A percentile compares a stretch with the other conserved stretches of the same genome.
These are phyloP conservation scores for Phataginus tetradactyla DNA, from an alignment of 2,797 vertebrate genomes.

Conservation along the genomic window DNA sequence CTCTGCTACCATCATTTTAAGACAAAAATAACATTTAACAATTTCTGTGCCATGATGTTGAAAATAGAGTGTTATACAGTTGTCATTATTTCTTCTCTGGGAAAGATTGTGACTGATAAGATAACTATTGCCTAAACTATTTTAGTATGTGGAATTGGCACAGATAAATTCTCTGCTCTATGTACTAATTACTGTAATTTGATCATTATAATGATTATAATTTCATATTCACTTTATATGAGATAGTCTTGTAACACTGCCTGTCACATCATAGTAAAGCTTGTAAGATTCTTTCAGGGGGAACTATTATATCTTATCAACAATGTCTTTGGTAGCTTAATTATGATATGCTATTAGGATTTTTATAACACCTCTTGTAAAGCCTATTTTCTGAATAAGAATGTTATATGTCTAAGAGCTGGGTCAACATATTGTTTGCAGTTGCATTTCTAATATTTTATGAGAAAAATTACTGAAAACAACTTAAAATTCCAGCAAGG, in stretches of 20 bases:
- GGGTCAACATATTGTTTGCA: slow-evolving; percentile 44
- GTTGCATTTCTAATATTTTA: slow-evolving; percentile 52
- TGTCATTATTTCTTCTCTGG: slow-evolving; percentile 75
- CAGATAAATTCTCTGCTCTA: slow-evolving; percentile 75
- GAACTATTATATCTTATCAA: slow-evolving; percentile 75
- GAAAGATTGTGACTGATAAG: slow-evolving; percentile 77
- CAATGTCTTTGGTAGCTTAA: slow-evolving; percentile 74
- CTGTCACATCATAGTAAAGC: slow-evolving; percentile 75
- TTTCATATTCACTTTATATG: slow-evolving; percentile 81
- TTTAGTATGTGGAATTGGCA: slow-evolving; percentile 76
- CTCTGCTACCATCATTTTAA: slow-evolving; percentile 66
- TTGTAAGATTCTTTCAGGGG: slow-evolving; percentile 60
- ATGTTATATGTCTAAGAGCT: slow-evolving; percentile 44
- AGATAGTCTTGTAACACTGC: slow-evolving; percentile 71
- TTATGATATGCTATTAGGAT: slow-evolving; percentile 69
- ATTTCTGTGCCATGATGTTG: slow-evolving; percentile 62
- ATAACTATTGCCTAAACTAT: slow-evolving; percentile 80
- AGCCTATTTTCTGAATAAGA: slow-evolving; percentile 62
- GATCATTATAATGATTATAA: slow-evolving; percentile 83
- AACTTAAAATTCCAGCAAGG: neutral
- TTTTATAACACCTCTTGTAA: slow-evolving; percentile 62
- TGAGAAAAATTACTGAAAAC: slow-evolving; percentile 37
- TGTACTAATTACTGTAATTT: slow-evolving; percentile 83
- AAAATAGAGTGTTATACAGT: slow-evolving; percentile 72
- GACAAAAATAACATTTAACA: slow-evolving; percentile 78